Conservation (phyloP, 1,140 invertebrate species). For the Heliconius himera region DNA sequence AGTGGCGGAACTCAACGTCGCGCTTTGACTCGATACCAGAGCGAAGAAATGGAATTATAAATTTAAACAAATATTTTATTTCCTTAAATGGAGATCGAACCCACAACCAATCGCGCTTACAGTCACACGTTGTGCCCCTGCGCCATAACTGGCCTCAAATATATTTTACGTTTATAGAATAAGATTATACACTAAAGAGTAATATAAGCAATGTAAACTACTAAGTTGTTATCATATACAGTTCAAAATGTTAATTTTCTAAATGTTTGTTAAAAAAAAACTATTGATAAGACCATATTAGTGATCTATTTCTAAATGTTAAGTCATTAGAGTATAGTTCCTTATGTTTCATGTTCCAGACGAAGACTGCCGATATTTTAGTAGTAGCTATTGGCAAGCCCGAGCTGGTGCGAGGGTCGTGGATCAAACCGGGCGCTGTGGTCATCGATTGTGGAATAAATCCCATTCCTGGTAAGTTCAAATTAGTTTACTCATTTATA, state of each 20-base stretch:
- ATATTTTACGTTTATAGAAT: background rate
- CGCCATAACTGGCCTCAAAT: no score
- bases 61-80: no score
- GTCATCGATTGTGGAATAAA: constrained; percentile 99
- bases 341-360: constrained; percentile 63
- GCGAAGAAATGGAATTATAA: no score
- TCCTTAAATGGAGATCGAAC: no score
- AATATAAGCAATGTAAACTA: background rate
- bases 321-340: background rate
- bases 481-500: no score
- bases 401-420: constrained; percentile 95
- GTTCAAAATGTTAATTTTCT: background rate
- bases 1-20: no score
- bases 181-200: background rate
- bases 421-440: constrained; percentile 98
- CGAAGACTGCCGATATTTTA: constrained; percentile 93
- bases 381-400: constrained; percentile 97
- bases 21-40: no score
- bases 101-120: no score
- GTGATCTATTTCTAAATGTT: background rate
- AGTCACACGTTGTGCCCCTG: no score
- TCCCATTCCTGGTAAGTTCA: constrained; percentile 89
- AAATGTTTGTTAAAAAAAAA: background rate
- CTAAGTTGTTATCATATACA: background rate
- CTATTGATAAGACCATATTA: background rate